Evolutionary conservation across 1,140 invertebrate genomes (phyloP), one percentile per base, ranked within the genome.

Genomic region (Drosophila baimaii): DNA sequence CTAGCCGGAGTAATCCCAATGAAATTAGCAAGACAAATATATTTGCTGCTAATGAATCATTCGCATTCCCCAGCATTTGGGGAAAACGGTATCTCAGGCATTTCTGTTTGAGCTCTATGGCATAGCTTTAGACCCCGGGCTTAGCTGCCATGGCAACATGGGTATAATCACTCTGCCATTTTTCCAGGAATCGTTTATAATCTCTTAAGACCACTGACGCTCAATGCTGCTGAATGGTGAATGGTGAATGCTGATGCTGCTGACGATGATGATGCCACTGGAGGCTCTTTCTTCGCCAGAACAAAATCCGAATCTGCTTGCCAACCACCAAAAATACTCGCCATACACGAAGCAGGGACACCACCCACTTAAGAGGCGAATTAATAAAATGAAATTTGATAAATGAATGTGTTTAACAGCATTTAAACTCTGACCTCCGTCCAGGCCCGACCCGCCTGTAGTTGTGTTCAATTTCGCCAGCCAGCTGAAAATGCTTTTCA

Each of bases 351-450:
- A 64, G 19, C 61, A 51, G 64, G 61, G 61, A 29, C 64, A 51
- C 52, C 56, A 23, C 43, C 55, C 46, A 65, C 58, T 69, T 59
- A 44, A 61, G 69, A 57, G 46, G 47, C 58, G 58, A 78, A 82
- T 88, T 79, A 82, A 83, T 77, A 77, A 83, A 68, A 83, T 73
- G 66, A 73, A 88, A 88, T 79, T 88, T 86, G 76, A 86, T 86
- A 83, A 88, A 86, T 86, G 76, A 79, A 73, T 83, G 66, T 70
- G 54, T 88, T 88, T 83, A 83, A 83, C 59, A 79, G 64, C 79
- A 72, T 82, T 86, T 86, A 83, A 83, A 76, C 71, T 77, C 49
- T 83, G 79, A 72, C 64, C 71, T 64, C 63, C 68, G 55, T 47
- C 54, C 49, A 35, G 13, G n/a, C 41, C 66, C 51, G 55, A 55